Percentiles rank a stretch among this genome's conserved stretches.
Conservation (phyloP, 2,797 vertebrate species). For the Pantherophis vulpinus region DNA sequence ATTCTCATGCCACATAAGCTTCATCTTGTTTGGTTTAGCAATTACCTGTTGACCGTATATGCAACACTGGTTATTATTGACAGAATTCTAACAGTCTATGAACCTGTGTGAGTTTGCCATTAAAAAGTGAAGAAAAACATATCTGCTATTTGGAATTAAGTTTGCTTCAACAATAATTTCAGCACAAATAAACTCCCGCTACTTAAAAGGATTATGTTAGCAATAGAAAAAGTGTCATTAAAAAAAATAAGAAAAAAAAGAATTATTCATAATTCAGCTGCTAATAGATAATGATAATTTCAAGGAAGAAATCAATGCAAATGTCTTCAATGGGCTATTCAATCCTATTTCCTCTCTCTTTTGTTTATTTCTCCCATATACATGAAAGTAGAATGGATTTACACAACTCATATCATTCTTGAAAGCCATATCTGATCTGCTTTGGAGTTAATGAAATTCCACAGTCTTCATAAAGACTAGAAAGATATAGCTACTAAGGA, state of each 20-base stretch:
- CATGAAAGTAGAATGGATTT: constrained; percentile 52
- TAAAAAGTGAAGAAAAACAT: constrained; percentile 36
- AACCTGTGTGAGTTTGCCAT: not conserved
- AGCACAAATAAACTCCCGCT: not conserved
- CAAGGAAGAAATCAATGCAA: constrained; percentile 63
- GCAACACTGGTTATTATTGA: constrained; percentile 7
- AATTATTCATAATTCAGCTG: constrained; percentile 19
- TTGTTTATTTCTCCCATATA: constrained; percentile 54
- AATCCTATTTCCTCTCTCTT: constrained; percentile 56
- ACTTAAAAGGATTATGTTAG: not conserved
- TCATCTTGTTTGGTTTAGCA: constrained; percentile 28
- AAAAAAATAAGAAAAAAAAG: constrained; percentile 32
- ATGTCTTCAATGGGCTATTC: constrained; percentile 54
- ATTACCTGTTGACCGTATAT: constrained; percentile 37
- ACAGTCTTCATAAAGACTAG: constrained; percentile 34
- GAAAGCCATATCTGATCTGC: constrained; percentile 60
- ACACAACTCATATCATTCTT: constrained; percentile 41
- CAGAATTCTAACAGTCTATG: not conserved
- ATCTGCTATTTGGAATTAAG: constrained; percentile 20
- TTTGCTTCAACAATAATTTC: constrained; percentile 31
- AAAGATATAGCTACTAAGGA: constrained; percentile 17
- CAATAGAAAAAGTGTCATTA: constrained; percentile 43
- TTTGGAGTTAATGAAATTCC: constrained; percentile 32
- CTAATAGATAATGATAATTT: constrained; percentile 46
- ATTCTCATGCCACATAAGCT: constrained; percentile 37